Percentiles rank a stretch among this genome's conserved stretches.
Conservation (phyloP, 2,797 vertebrate species). For the Spatula versicolor region DNA sequence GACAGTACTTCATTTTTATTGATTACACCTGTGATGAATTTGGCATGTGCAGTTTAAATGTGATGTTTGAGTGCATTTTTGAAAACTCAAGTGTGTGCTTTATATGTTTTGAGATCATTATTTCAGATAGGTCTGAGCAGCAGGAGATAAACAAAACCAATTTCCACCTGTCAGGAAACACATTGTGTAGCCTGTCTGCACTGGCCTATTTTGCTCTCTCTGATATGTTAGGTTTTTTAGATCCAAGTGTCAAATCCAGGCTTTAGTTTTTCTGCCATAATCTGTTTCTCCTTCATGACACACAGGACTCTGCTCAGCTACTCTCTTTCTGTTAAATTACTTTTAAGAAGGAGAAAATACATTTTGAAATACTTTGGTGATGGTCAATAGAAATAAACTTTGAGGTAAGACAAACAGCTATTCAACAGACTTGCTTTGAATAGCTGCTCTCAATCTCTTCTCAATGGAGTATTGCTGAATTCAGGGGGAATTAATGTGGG, state of each 20-base stretch:
- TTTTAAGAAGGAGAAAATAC: neutral
- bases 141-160: neutral
- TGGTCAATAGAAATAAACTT: neutral
- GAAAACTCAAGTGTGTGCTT: neutral
- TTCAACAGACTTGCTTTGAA: neutral
- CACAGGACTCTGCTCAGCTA: neutral
- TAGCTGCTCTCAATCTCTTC: neutral
- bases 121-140: neutral
- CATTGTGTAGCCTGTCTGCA: neutral
- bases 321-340: neutral
- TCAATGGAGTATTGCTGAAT: neutral
- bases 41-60: neutral
- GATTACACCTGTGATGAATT: neutral
- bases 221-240: neutral
- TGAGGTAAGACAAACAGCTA: neutral
- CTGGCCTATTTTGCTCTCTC: neutral
- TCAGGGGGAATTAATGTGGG: neutral
- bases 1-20: neutral
- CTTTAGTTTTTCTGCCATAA: neutral
- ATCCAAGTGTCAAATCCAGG: neutral
- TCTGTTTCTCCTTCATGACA: neutral
- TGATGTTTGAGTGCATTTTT: neutral
- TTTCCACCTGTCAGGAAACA: neutral
- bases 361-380: neutral
- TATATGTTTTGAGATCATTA: neutral